Conservation (phyloP, 2,888 invertebrate species). For the Slavum lentiscoides region DNA sequence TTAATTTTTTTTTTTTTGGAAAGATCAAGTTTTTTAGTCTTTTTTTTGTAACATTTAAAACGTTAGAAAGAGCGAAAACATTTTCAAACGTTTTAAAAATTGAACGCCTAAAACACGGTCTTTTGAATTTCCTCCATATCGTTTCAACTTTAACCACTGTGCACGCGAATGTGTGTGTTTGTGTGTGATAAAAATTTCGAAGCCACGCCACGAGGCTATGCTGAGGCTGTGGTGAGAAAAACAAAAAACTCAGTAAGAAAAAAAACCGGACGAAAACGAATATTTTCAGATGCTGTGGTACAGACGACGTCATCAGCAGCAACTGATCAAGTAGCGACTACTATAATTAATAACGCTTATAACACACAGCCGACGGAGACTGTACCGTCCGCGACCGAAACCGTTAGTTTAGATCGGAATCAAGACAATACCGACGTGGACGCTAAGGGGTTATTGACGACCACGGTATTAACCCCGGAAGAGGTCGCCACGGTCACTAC, state of each 20-base stretch:
- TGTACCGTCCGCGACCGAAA: constrained; percentile 36
- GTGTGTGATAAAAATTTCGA: background rate
- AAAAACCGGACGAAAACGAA: constrained; percentile 12
- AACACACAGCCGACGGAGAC: constrained; percentile 48
- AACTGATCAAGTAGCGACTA: constrained; percentile 50
- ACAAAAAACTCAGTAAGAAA: background rate
- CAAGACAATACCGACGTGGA: constrained; percentile 46
- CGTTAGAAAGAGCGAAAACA: no score
- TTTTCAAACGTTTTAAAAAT: no score
- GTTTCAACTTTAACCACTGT: no score
- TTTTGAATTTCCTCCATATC: no score
- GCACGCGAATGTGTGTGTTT: background rate
- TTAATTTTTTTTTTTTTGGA: no score
- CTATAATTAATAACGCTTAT: constrained; percentile 48
- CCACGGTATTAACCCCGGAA: constrained; percentile 42
- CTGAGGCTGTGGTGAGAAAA: constrained; percentile 1
- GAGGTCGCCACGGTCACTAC: constrained; percentile 37
- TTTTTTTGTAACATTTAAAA: no score
- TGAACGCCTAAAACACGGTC: no score
- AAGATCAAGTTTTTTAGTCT: no score
- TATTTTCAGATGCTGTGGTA: constrained; percentile 51
- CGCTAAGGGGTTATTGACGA: constrained; percentile 36
- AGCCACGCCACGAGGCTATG: background rate
- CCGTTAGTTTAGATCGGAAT: constrained; percentile 50
- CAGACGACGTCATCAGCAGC: constrained; percentile 44